Percentiles rank a stretch among this genome's conserved stretches.
Conservation (phyloP, 2,113 vertebrate species). For the Carlito syrichta region DNA sequence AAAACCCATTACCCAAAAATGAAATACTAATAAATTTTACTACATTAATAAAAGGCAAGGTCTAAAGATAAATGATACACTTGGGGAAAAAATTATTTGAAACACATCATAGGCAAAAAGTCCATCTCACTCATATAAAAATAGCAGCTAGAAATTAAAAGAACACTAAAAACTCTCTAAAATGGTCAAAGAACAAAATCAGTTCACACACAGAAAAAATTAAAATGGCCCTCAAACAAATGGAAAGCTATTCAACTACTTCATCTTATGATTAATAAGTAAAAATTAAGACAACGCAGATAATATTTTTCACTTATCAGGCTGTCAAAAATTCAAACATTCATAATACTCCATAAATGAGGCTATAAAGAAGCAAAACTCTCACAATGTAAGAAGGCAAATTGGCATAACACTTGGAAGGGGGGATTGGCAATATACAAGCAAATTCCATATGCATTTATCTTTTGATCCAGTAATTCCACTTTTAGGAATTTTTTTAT, state of each 20-base stretch:
- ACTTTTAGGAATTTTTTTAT: not conserved
- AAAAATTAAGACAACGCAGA: not conserved
- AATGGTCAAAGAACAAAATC: not conserved
- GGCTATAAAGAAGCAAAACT: not conserved
- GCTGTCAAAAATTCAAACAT: not conserved
- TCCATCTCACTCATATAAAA: not conserved
- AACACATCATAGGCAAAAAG: not conserved
- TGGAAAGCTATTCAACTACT: not conserved
- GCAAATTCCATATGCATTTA: not conserved
- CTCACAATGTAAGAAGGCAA: not conserved
- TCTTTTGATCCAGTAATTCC: not conserved
- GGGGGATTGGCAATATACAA: not conserved
- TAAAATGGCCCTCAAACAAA: not conserved
- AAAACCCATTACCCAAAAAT: not conserved
- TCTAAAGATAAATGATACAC: not conserved
- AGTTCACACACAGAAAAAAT: not conserved
- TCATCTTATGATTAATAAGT: slow-evolving; percentile 1
- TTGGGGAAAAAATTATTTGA: not conserved
- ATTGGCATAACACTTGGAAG: not conserved
- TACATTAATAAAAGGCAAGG: not conserved
- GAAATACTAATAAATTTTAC: not conserved
- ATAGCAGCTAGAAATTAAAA: not conserved
- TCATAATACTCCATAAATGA: not conserved
- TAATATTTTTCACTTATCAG: not conserved
- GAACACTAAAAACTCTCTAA: not conserved